Conservation (phyloP, 2,888 invertebrate genomes). For the Nasonovia ribisnigri region DNA sequence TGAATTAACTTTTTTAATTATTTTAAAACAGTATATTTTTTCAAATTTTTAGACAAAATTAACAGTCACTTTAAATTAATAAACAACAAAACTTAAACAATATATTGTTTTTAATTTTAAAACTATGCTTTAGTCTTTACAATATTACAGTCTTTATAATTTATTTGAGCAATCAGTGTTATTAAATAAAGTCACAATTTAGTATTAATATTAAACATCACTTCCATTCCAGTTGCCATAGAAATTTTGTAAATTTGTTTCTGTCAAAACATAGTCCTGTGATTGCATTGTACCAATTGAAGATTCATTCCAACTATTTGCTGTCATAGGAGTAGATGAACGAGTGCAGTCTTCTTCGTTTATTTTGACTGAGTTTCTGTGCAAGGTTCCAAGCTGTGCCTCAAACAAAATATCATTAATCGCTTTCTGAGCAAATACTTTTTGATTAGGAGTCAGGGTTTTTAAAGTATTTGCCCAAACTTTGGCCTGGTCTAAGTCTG, state of each 20-base stretch:
- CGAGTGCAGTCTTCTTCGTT: not conserved
- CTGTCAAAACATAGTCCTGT: constrained; percentile 17
- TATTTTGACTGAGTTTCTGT: constrained; percentile 25
- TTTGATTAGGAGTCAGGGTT: not conserved
- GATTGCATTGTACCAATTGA: not conserved
- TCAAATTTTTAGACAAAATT: constrained; percentile 2
- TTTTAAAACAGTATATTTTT: no score
- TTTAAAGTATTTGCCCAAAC: constrained; percentile 22
- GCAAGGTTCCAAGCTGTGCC: constrained; percentile 2
- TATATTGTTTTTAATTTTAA: not conserved
- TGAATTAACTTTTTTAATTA: no score
- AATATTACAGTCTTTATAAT: constrained; percentile 15
- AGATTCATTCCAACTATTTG: constrained; percentile 11
- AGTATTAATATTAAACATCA: constrained; percentile 22
- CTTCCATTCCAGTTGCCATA: not conserved
- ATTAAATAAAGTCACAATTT: constrained; percentile 15
- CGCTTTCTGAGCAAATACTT: constrained; percentile 27
- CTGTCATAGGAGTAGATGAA: not conserved
- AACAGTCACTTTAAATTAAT: not conserved
- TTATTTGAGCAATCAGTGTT: constrained; percentile 16
- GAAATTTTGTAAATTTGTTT: constrained; percentile 12
- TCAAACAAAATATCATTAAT: constrained; percentile 27
- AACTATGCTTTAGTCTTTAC: constrained; percentile 7
- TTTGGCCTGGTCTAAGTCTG: constrained; percentile 6
- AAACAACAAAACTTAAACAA: constrained; percentile 11